Evolutionary conservation across 2,797 vertebrate species (phyloP).

Genomic region (Ispidina lecontei): DNA sequence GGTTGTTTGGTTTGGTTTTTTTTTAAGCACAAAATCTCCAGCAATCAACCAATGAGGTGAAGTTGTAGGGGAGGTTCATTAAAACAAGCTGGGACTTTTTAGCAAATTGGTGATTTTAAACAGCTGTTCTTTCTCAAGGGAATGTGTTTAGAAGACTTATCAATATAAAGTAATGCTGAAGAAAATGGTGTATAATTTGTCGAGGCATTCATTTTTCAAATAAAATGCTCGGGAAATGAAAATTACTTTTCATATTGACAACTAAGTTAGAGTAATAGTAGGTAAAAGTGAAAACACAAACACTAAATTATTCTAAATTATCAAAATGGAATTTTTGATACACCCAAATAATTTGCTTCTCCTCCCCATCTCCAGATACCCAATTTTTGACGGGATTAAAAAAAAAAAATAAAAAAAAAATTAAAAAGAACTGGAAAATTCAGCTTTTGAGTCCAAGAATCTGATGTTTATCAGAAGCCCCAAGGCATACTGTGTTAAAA

Average conservation of each 20-base stretch:
- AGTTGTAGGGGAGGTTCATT: not conserved
- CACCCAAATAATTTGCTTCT: not conserved
- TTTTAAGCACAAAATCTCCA: not conserved
- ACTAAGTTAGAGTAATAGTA: not conserved
- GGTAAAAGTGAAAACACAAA: not conserved
- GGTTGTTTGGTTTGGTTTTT: not conserved
- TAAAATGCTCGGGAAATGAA: not conserved
- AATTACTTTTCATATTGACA: constrained; percentile 10
- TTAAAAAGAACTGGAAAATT: not conserved
- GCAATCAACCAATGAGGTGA: constrained; percentile 6
- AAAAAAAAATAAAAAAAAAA: not conserved
- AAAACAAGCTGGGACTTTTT: not conserved
- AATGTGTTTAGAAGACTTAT: constrained; percentile 12
- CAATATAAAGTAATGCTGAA: not conserved
- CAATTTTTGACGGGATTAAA: not conserved
- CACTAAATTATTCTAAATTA: not conserved
- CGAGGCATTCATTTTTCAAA: not conserved
- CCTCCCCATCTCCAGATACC: not conserved
- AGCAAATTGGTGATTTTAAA: constrained; percentile 30
- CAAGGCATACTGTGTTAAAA: not conserved
- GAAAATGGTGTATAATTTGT: constrained; percentile 24
- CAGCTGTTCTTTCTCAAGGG: constrained; percentile 25
- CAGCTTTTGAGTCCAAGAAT: not conserved
- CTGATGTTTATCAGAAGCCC: not conserved
- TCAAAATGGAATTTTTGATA: not conserved